Evolutionary conservation across 2,888 invertebrate genomes (phyloP).

Genomic region (Strigamia maritima): DNA sequence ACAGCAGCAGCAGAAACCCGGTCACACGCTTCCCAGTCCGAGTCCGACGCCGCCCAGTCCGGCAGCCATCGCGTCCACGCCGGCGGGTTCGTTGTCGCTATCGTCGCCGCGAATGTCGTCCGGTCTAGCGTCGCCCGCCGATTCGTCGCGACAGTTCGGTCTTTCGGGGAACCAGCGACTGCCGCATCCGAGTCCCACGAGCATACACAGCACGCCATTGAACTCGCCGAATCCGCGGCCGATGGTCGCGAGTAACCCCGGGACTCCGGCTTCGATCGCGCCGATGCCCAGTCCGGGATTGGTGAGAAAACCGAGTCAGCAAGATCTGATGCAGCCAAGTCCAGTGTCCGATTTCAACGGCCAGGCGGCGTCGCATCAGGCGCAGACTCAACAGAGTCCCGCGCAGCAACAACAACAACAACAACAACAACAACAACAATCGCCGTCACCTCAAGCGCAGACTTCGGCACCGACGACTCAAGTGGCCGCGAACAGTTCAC

Average conservation of each 20-base stretch:
- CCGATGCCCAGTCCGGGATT: constrained; percentile 43
- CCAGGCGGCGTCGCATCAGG: constrained; percentile 1
- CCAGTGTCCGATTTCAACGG: constrained; percentile 31
- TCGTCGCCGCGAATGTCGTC: constrained; percentile 71
- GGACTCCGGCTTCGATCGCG: constrained; percentile 62
- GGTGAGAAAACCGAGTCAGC: constrained; percentile 41
- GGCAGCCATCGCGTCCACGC: constrained; percentile 60
- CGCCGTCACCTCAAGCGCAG: background rate
- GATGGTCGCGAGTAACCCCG: constrained; percentile 67
- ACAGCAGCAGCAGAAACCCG: constrained; percentile 50
- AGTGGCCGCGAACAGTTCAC: background rate
- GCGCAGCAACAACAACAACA: background rate
- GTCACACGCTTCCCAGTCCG: constrained; percentile 57
- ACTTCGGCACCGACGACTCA: background rate
- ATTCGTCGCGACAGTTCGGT: constrained; percentile 59
- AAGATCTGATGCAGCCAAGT: constrained; percentile 40
- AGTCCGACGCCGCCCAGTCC: constrained; percentile 68
- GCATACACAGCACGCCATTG: constrained; percentile 49
- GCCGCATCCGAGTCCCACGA: constrained; percentile 59
- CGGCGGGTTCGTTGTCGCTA: constrained; percentile 66
- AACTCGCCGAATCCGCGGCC: constrained; percentile 59
- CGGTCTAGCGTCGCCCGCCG: constrained; percentile 68
- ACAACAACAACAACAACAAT: background rate
- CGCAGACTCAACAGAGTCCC: constrained; percentile 3
- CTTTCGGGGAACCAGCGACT: constrained; percentile 49